Evolutionary conservation across 2,888 invertebrate species (phyloP).

Genomic region (Heterodera filipjevi): DNA sequence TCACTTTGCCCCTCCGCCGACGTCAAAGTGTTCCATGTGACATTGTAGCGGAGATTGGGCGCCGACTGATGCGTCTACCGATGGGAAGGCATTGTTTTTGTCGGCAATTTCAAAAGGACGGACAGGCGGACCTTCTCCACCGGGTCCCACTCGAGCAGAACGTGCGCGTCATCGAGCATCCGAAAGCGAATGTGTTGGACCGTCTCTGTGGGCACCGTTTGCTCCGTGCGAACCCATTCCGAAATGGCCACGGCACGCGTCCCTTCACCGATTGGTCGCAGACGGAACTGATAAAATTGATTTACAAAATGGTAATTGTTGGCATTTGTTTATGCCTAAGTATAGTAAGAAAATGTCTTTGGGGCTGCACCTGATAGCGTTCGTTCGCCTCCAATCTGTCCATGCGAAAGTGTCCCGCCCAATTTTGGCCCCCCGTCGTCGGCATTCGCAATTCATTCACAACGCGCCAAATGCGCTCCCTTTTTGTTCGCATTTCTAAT

Average conservation of each 20-base stretch:
- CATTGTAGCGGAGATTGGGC: conserved; percentile 56
- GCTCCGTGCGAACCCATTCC: conserved; percentile 55
- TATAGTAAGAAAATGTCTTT: too few relatives aligned
- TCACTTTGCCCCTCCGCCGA: not conserved
- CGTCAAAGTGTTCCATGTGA: conserved; percentile 48
- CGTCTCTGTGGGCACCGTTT: conserved; percentile 48
- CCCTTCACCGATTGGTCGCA: conserved; percentile 46
- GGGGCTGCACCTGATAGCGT: conserved; percentile 51
- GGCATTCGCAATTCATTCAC: conserved; percentile 5
- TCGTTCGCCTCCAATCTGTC: conserved; percentile 52
- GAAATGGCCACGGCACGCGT: conserved; percentile 51
- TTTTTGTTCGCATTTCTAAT: conserved; percentile 23
- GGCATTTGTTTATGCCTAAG: too few relatives aligned
- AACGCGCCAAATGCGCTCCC: conserved; percentile 6
- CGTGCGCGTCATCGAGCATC: conserved; percentile 50
- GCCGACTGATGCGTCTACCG: conserved; percentile 43
- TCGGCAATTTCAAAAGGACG: too few relatives aligned
- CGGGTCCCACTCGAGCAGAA: conserved; percentile 61
- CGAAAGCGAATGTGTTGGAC: conserved; percentile 50
- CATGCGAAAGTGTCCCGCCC: conserved; percentile 16
- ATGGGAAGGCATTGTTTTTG: not conserved
- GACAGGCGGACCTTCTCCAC: conserved; percentile 43
- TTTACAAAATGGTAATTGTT: not conserved
- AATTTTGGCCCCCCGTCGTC: not conserved
- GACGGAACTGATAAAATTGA: conserved; percentile 51